These are phyloP conservation scores for Tauraco erythrolophus DNA, from an alignment of 2,113 vertebrate genomes.

Conservation along the genomic window DNA sequence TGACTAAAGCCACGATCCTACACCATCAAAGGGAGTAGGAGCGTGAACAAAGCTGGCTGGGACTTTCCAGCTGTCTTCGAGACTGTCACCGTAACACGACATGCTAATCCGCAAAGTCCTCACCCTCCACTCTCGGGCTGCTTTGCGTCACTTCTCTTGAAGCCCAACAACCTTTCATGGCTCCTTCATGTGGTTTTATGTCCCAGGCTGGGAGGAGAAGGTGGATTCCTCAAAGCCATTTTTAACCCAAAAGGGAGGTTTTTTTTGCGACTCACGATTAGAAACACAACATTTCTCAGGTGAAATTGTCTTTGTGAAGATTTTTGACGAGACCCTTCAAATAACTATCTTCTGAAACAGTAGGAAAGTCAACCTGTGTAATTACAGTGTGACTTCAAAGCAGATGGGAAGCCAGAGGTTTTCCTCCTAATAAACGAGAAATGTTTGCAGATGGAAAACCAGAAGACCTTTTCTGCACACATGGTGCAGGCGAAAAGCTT, in stretches of 20 bases:
- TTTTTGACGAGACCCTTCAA: neutral
- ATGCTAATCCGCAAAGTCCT: neutral
- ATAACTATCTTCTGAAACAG: neutral
- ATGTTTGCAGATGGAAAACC: slow-evolving; percentile 15
- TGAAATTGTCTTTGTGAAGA: neutral
- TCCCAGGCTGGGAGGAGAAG: neutral
- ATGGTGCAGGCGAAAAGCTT: neutral
- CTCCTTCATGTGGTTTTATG: neutral
- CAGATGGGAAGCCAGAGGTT: slow-evolving; percentile 22
- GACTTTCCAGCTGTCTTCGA: slow-evolving; percentile 5
- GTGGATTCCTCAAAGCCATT: neutral
- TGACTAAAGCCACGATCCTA: neutral
- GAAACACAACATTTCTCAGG: accelerated
- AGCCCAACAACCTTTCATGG: neutral
- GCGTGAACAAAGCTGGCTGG: neutral
- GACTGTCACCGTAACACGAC: neutral
- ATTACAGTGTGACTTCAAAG: neutral
- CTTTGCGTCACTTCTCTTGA: neutral
- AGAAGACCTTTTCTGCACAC: neutral
- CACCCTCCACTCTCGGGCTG: neutral
- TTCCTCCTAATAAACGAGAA: neutral
- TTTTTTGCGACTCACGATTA: neutral
- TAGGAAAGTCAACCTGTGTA: accelerated
- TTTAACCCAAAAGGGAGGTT: neutral
- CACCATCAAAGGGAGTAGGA: neutral